Conservation (phyloP, 2,113 vertebrate species). For the Glaucidium brasilianum region DNA sequence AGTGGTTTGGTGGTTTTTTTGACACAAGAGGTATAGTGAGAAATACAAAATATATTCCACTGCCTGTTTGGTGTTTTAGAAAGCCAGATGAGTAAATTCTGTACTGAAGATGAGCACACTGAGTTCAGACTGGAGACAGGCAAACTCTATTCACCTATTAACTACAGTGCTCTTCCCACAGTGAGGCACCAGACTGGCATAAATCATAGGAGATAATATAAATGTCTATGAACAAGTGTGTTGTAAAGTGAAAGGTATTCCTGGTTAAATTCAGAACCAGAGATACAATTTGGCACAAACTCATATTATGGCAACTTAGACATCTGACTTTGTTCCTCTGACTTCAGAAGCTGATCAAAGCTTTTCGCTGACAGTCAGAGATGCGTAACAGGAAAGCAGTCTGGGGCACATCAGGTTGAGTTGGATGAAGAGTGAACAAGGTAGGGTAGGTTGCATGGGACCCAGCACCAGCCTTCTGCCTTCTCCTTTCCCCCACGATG, state of each 20-base stretch:
- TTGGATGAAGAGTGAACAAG: neutral
- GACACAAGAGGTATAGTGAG: neutral
- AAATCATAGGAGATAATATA: neutral
- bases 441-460: neutral
- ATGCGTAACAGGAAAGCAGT: neutral
- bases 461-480: neutral
- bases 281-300: neutral
- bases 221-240: neutral
- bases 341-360: neutral
- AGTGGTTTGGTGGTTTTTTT: neutral
- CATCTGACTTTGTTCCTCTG: neutral
- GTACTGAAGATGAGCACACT: neutral
- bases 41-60: neutral
- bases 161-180: neutral
- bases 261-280: neutral
- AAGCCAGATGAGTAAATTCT: neutral
- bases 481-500: rapidly evolving
- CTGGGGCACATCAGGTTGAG: neutral
- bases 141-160: neutral
- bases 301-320: neutral
- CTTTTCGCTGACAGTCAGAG: neutral
- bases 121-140: neutral
- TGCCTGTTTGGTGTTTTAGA: neutral
- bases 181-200: neutral
- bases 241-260: neutral